Base-by-base conservation (phyloP, 2,797 vertebrate genomes). In the Pteronotus mesoamericanus region DNA sequence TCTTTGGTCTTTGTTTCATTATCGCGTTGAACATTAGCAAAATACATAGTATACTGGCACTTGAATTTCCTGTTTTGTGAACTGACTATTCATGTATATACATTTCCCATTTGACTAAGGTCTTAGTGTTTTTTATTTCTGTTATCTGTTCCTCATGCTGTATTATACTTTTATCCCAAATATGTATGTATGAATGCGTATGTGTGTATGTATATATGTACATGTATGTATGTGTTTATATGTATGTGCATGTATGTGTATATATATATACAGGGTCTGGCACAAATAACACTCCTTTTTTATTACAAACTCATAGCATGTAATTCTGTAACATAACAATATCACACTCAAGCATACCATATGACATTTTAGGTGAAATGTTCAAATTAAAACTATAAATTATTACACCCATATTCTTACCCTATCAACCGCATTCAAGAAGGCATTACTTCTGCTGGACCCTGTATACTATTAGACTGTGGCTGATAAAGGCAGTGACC, bases 51-150 rank as follows among this genome's bases (percentile, higher is more conserved):
- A 78, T n/a, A n/a, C n/a, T n/a, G 46, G 24, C 12, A 94, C 55
- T 89, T 88, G 51, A 75, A 77, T 84, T 78, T 88, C 57, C 55
- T 64, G 84, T 59, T 96, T 89, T 95, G 80, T 80, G 59, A 88
- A 85, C 1, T 82, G 39, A 46, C 26, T 18, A 64, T 57, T 64
- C 34, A 88, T 29, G 12, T 77, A 24, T 55, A 86, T 42, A 46
- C 32, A 24, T 83, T 83, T 82, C 39, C 22, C 48, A 87, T 34
- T 75, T 71, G 59, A 72, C 66, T 94, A 80, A 95, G 46, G 39
- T 87, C 11, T 86, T 78, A 24, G 11, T 61, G 44, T 51, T 87
- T 39, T 66, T 66, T 83, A 21, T 71, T 75, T 91, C 39, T 85
- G 59, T 39, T 84, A 24, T 79, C 72, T 82, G 61, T 93, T 89